Evolutionary conservation across 2,797 vertebrate genomes (phyloP), one percentile per base, ranked within the genome.

Genomic region (Hypotaenidia philippensis): DNA sequence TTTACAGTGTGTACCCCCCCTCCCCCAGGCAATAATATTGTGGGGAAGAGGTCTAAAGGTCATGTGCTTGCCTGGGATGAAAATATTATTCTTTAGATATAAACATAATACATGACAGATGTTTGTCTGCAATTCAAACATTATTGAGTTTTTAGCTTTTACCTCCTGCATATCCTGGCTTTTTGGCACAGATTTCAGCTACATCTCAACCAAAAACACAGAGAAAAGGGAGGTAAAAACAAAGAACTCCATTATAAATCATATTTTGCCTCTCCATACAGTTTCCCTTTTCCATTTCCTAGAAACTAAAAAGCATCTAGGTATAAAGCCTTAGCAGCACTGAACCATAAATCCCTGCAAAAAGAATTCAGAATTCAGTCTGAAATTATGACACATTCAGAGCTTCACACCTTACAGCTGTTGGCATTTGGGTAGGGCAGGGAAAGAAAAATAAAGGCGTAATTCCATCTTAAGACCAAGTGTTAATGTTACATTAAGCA

Each of bases 181-280:
- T 72, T 94, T 87, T 85, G 53, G 15, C 40, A 93, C 11, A 80
- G 53, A 80, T 88, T 87, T 87, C 69, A 94, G 64, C 29, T 79
- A 92, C 16, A 41, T 80, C 32, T 80, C 56, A 94, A 87, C 40
- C 44, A 85, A 77, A 77, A 74, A 47, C 65, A 66, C 22, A 60
- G 15, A 44, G 34, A 41, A 71, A 65, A 56, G 10, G 3, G 12
- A 16, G 12, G 60, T 69, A 79, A 91, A 93, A 40, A 1, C 29
- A 38, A 69, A 90, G 29, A 81, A 70, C 5, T 84, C 45, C 52
- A 40, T 10, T 25, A 57, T 8, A 72, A 86, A 83, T 29, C 34
- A 31, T 3, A 56, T 72, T 89, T 59, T 80, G 20, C 34, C 26
- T 63, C 29, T 61, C 65, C 40, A 20, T 78, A 52, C 60, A 53